Evolutionary conservation across 2,888 invertebrate genomes (phyloP).

Genomic region (Quadriops clusia): DNA sequence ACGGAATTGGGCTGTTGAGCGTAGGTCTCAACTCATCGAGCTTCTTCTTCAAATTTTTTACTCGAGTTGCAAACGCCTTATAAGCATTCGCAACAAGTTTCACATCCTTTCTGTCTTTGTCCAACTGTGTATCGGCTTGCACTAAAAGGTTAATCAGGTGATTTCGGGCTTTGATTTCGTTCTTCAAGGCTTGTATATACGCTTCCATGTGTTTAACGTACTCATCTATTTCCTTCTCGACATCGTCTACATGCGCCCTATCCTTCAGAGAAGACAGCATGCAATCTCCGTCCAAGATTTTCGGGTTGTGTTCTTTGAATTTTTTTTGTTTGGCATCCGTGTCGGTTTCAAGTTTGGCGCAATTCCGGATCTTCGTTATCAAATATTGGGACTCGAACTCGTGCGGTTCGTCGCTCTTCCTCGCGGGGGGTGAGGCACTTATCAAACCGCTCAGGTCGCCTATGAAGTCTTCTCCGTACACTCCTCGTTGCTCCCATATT

Average conservation of each 20-base stretch:
- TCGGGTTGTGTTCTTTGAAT: conserved; percentile 56
- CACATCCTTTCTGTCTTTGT: conserved; percentile 84
- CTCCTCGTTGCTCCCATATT: conserved; percentile 89
- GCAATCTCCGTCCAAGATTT: conserved; percentile 60
- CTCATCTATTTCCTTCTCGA: conserved; percentile 76
- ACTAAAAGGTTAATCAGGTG: conserved; percentile 65
- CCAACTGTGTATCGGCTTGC: conserved; percentile 76
- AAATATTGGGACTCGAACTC: conserved; percentile 66
- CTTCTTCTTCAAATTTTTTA: conserved; percentile 74
- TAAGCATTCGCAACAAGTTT: conserved; percentile 94
- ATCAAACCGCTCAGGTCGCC: conserved; percentile 75
- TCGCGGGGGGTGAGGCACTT: conserved; percentile 61
- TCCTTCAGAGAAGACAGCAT: conserved; percentile 73
- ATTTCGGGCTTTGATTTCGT: conserved; percentile 71
- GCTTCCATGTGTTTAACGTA: conserved; percentile 68
- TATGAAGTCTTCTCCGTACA: conserved; percentile 83
- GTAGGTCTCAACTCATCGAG: conserved; percentile 69
- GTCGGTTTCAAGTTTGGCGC: conserved; percentile 59
- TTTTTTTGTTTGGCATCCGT: conserved; percentile 58
- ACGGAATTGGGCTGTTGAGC: conserved; percentile 57
- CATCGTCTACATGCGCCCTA: conserved; percentile 76
- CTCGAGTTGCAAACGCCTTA: conserved; percentile 82
- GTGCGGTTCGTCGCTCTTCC: conserved; percentile 52
- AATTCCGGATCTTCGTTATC: conserved; percentile 62
- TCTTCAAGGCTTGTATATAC: conserved; percentile 67